These are phyloP conservation scores for Sebastes goodei DNA, from an alignment of 2,797 vertebrate species.

Conservation along the genomic window DNA sequence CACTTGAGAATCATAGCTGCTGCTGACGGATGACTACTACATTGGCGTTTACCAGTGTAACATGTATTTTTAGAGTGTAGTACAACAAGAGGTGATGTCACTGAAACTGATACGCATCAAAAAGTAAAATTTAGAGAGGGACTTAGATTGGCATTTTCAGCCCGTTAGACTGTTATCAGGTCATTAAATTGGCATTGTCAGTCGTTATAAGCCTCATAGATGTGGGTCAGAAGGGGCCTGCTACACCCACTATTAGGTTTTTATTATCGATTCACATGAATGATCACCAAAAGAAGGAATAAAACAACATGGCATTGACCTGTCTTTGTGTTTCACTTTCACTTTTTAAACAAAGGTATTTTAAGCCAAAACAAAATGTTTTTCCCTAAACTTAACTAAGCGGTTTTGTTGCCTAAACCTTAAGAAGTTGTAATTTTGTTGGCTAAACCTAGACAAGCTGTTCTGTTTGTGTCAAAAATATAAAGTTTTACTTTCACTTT, in stretches of 20 bases:
- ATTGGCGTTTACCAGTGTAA: constrained; percentile 3
- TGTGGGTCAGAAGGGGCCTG: neutral
- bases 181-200: neutral
- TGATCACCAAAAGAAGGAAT: neutral
- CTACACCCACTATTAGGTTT: neutral
- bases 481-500: neutral
- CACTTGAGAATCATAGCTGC: constrained; percentile 34
- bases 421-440: neutral
- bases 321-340: neutral
- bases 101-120: neutral
- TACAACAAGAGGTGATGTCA: neutral
- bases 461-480: fast-evolving
- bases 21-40: neutral
- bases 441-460: neutral
- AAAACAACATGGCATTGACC: no score
- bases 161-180: neutral
- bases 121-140: neutral
- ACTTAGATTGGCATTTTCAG: neutral
- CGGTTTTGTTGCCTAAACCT: neutral
- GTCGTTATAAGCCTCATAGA: neutral
- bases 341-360: neutral
- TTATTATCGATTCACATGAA: neutral
- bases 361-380: neutral
- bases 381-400: no score
- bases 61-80: neutral